phyloP scores from a whole-genome alignment of 2,888 invertebrate genomes.

The Leptinotarsa tumamoca region DNA sequence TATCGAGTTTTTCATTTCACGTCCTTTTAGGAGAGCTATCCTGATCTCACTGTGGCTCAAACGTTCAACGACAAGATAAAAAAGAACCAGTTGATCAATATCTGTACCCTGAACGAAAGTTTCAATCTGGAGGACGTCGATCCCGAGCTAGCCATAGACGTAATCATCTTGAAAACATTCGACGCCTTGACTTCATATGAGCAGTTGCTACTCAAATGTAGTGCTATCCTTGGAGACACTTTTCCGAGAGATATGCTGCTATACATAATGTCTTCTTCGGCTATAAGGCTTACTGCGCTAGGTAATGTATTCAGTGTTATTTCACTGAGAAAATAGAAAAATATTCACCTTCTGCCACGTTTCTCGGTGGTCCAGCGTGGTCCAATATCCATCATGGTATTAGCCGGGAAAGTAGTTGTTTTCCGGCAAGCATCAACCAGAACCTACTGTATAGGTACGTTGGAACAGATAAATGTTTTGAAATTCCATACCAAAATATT shows the following conservation, averaged over 20 bases:
- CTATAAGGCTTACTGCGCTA: constrained; percentile 68
- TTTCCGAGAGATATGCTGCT: constrained; percentile 73
- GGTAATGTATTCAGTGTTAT: constrained; percentile 60
- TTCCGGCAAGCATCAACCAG: no score
- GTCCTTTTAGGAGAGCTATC: constrained; percentile 52
- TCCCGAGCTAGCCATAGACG: constrained; percentile 71
- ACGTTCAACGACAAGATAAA: constrained; percentile 46
- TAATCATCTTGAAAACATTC: constrained; percentile 73
- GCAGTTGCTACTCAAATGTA: constrained; percentile 75
- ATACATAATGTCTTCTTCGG: constrained; percentile 69
- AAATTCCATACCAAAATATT: no score
- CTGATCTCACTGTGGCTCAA: constrained; percentile 48
- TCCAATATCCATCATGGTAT: no score
- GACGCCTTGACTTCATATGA: constrained; percentile 75
- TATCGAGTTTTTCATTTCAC: constrained; percentile 5
- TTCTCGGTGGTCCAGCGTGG: no score
- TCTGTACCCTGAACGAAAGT: constrained; percentile 68
- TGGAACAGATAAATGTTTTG: no score
- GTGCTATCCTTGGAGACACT: constrained; percentile 74
- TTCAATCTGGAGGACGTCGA: constrained; percentile 70
- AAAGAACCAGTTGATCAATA: constrained; percentile 57
- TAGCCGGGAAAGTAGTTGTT: no score
- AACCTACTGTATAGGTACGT: no score
- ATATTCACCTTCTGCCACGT: no score
- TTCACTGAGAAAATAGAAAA: background rate